Evolutionary conservation across 2,797 vertebrate genomes (phyloP).

Genomic region (Lacerta bilineata): DNA sequence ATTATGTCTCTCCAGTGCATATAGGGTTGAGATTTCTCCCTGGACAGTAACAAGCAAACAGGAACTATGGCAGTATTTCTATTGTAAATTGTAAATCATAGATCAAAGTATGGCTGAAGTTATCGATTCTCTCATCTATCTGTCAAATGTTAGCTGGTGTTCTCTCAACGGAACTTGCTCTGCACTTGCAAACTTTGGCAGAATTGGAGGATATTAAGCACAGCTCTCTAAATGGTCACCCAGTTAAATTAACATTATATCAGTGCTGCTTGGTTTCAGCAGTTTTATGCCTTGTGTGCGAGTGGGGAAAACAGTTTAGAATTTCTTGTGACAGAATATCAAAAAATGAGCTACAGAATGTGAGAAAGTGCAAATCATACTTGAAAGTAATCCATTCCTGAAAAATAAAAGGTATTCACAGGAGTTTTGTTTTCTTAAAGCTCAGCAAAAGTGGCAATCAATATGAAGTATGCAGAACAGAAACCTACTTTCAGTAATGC

Average conservation of each 20-base stretch:
- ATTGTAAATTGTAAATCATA: slow-evolving; percentile 6
- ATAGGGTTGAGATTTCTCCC: not conserved
- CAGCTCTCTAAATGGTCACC: not conserved
- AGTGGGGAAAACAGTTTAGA: not conserved
- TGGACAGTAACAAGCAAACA: not conserved
- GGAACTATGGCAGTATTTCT: not conserved
- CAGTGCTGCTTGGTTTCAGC: not conserved
- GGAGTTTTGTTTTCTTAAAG: not conserved
- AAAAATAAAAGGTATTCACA: not conserved
- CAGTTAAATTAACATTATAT: not conserved
- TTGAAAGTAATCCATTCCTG: not conserved
- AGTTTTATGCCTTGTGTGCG: not conserved
- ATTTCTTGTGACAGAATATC: not conserved
- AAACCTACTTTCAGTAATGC: not conserved
- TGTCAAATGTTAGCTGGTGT: not conserved
- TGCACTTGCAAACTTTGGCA: not conserved
- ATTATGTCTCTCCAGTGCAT: not conserved
- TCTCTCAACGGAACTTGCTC: not conserved
- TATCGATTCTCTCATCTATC: not conserved
- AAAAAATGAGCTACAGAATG: not conserved
- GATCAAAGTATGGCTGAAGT: not conserved
- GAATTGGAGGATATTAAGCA: slow-evolving; percentile 2
- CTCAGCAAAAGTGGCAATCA: slow-evolving; percentile 1
- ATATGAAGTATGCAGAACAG: not conserved
- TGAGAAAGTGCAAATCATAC: slow-evolving; percentile 8